phyloP scores from a whole-genome alignment of 2,888 invertebrate genomes.

The Noctuana brunneofusca region DNA sequence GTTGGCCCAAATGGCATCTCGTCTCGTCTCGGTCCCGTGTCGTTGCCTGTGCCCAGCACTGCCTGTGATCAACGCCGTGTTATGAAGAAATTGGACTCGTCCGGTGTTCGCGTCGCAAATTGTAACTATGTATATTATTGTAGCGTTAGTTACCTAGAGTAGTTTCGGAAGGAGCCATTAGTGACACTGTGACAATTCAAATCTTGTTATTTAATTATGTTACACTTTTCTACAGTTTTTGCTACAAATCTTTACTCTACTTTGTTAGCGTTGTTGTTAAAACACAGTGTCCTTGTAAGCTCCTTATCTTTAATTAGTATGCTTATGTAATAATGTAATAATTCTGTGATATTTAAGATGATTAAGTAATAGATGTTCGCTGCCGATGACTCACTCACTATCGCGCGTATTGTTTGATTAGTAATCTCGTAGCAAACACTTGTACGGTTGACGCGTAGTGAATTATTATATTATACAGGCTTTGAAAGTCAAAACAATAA shows the following conservation, averaged over 20 bases:
- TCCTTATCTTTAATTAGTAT: constrained; percentile 40
- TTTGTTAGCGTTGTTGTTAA: not conserved
- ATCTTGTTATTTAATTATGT: not conserved
- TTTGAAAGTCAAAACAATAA: constrained; percentile 25
- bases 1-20: constrained; percentile 5
- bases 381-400: constrained; percentile 57
- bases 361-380: constrained; percentile 55
- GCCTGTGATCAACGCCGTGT: constrained; percentile 71
- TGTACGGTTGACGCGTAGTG: constrained; percentile 51
- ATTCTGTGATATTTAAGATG: constrained; percentile 76
- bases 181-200: constrained; percentile 23
- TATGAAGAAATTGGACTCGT: constrained; percentile 73
- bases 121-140: constrained; percentile 49
- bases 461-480: constrained; percentile 18
- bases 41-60: constrained; percentile 51
- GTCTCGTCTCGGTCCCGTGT: constrained; percentile 47
- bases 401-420: constrained; percentile 57
- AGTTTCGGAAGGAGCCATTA: constrained; percentile 21
- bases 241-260: not conserved
- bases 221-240: not conserved
- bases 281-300: constrained; percentile 20
- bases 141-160: constrained; percentile 26
- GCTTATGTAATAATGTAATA: constrained; percentile 52
- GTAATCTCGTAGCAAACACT: constrained; percentile 48
- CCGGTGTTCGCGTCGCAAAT: constrained; percentile 70